A percentile compares a stretch with the other conserved stretches of the same genome.
Conservation (phyloP, 2,797 vertebrate species). For the Malacoctenus gilli region DNA sequence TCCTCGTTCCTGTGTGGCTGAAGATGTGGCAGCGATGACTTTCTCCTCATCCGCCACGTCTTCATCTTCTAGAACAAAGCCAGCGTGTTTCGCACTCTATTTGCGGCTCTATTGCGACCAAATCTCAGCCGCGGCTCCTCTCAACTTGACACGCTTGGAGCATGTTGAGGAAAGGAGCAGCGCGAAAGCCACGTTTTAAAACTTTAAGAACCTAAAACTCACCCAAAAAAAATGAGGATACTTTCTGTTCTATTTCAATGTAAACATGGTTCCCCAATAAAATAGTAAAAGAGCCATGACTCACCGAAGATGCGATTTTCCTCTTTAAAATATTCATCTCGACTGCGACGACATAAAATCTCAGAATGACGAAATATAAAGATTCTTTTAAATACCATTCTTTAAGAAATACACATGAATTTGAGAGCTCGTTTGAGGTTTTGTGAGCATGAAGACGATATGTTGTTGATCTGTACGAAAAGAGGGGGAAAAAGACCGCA, state of each 20-base stretch:
- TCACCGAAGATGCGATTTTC: constrained; percentile 12
- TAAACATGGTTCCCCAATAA: constrained; percentile 63
- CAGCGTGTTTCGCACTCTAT: constrained; percentile 27
- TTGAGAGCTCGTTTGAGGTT: constrained; percentile 32
- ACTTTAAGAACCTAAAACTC: constrained; percentile 44
- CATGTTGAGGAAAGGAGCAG: constrained; percentile 32
- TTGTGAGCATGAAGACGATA: constrained; percentile 41
- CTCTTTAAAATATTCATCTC: constrained; percentile 34
- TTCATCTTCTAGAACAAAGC: not conserved
- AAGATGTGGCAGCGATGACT: constrained; percentile 33
- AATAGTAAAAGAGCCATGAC: constrained; percentile 40
- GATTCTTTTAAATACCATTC: constrained; percentile 18
- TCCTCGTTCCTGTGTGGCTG: constrained; percentile 22
- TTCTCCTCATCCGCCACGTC: constrained; percentile 9
- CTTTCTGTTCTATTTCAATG: constrained; percentile 50
- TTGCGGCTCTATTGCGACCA: too few species aligned
- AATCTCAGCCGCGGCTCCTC: constrained; percentile 43
- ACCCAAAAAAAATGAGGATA: constrained; percentile 31
- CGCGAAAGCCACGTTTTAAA: constrained; percentile 36
- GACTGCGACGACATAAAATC: constrained; percentile 38
- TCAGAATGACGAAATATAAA: constrained; percentile 24
- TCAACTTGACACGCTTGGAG: constrained; percentile 18
- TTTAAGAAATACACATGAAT: constrained; percentile 27
- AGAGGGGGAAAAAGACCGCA: too few species aligned
- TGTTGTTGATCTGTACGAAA: too few species aligned